Conservation (phyloP, 1,140 invertebrate genomes). For the Cydia splendana region DNA sequence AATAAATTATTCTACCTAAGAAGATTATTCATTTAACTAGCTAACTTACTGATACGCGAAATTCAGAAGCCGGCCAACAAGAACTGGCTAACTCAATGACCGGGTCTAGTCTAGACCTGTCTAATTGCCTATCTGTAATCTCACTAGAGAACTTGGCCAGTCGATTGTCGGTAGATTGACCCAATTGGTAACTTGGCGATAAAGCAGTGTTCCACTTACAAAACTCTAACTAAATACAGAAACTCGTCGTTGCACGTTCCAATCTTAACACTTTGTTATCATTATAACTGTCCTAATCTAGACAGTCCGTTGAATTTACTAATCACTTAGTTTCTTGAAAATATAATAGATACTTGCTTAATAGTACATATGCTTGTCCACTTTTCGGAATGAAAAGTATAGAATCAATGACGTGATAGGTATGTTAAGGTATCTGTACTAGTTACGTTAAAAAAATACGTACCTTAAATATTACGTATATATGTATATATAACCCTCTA, state of each 20-base stretch:
- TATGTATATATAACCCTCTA: no score
- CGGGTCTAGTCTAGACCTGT: conserved; percentile 8
- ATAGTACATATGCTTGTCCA: no score
- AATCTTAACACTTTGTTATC: neutral
- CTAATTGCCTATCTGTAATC: conserved; percentile 27
- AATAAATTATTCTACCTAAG: no score
- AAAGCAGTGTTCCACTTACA: conserved; percentile 9
- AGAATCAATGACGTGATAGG: no score
- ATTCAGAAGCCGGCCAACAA: neutral
- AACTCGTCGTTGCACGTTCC: neutral
- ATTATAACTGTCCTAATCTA: neutral
- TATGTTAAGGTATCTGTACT: no score
- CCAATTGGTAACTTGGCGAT: conserved; percentile 11
- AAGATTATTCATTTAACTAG: neutral
- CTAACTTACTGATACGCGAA: neutral
- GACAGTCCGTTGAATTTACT: neutral
- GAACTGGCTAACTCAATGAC: conserved; percentile 10
- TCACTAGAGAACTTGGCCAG: conserved; percentile 9
- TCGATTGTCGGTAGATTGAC: conserved; percentile 21
- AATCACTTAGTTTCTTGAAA: neutral
- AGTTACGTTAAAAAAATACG: no score
- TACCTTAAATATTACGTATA: no score
- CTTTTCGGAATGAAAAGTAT: no score
- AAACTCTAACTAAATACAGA: neutral
- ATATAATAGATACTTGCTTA: neutral